These are phyloP conservation scores for Rhyzopertha dominica DNA, from an alignment of 1,140 invertebrate genomes.

Conservation along the genomic window DNA sequence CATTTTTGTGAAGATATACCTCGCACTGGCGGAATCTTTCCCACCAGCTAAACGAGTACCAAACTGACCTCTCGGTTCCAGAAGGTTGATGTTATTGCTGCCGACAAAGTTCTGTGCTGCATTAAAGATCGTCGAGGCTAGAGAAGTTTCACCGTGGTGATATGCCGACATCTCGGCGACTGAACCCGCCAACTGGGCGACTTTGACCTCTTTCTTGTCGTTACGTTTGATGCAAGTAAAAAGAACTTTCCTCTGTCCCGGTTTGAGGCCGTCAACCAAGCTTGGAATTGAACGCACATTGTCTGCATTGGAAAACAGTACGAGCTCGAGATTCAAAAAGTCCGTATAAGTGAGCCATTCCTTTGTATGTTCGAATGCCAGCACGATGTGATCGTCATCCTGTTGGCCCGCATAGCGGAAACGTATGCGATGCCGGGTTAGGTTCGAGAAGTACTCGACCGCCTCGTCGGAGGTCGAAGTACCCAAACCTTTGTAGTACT, in stretches of 20 bases:
- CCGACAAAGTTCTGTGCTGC: slow-evolving; percentile 98
- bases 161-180: slow-evolving; percentile 97
- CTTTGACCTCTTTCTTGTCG: slow-evolving; percentile 95
- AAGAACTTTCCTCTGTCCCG: slow-evolving; percentile 93
- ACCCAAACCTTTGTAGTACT: slow-evolving; percentile 99
- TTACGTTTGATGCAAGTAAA: slow-evolving; percentile 97
- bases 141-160: slow-evolving; percentile 95
- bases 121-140: slow-evolving; percentile 95
- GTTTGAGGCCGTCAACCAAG: slow-evolving; percentile 93
- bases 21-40: slow-evolving; percentile 93
- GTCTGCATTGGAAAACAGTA: slow-evolving; percentile 95
- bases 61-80: slow-evolving; percentile 96
- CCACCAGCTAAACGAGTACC: slow-evolving; percentile 82
- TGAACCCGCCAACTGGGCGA: slow-evolving; percentile 95
- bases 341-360: slow-evolving; percentile 96
- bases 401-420: slow-evolving; percentile 83
- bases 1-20: slow-evolving; percentile 94
- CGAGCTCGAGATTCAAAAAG: slow-evolving; percentile 96
- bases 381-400: slow-evolving; percentile 89
- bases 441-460: slow-evolving; percentile 97
- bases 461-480: slow-evolving; percentile 97
- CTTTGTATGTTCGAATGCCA: slow-evolving; percentile 97
- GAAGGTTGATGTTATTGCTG: slow-evolving; percentile 95
- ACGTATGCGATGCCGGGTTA: slow-evolving; percentile 86
- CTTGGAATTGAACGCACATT: slow-evolving; percentile 95